Base-by-base conservation (phyloP, 2,797 vertebrate genomes). In the Clamator glandarius region DNA sequence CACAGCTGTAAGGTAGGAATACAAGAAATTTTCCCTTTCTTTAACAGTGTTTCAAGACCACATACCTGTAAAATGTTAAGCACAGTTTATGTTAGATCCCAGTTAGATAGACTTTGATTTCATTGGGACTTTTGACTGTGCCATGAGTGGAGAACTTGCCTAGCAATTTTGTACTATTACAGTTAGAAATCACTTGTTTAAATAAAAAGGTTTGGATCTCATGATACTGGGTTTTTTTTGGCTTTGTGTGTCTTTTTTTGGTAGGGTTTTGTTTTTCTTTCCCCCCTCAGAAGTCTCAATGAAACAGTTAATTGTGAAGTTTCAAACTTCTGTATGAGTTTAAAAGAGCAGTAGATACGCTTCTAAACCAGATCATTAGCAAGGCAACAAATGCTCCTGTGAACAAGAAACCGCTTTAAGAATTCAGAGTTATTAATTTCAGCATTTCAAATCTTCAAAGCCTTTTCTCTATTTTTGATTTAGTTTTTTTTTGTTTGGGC, bases 371-470 rank as follows among this genome's bases (percentile, higher is more conserved):
- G 48, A 84, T 52, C 48, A 78, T 89, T 66, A 89, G 35, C 29
- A 89, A 93, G 44, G 29, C 74, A 91, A 39, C 5, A 87, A 94
- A 80, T 59, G 61, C 4, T 88, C 55, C 52, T 77, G 76, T 39
- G 62, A 93, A 88, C 44, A 87, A 84, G 51, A 87, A 93, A 41
- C 20, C 19, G 78, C 17, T 91, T 94, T 52, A 64, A 67, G 35
- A 81, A 89, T 58, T 41, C 83, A 73, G 17, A 23, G 25, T 89
- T 77, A 73, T 9, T 11, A 58, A 54, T 77, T 86, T 94, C 63
- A 93, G 48, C 58, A 63, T 82, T 84, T 95, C 13, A 77, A 67
- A 67, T 26, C 35, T 94, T 96, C 31, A 55, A 75, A 91, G 62
- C 31, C 15, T 46, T 46, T 46, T 46, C n/a, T 46, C 44, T 46